Conservation (phyloP, 2,797 vertebrate genomes). For the Tinamus major region DNA sequence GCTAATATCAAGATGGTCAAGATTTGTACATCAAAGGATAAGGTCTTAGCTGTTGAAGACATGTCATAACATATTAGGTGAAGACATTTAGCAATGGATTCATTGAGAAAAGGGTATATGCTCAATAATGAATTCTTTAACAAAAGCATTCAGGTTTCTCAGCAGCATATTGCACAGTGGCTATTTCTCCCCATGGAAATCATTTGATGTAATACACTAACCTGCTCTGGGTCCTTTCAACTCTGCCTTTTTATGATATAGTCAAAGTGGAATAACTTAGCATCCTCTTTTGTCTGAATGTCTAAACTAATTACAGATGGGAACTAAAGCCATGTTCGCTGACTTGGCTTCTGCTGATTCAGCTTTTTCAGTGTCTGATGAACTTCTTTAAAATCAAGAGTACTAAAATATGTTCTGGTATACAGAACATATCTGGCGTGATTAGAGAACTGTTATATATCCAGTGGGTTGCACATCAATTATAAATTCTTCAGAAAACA, state of each 20-base stretch:
- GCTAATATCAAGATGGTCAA: neutral
- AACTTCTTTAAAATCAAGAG: constrained; percentile 26
- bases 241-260: constrained; percentile 17
- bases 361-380: neutral
- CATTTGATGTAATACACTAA: neutral
- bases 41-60: neutral
- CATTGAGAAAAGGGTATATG: neutral
- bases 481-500: neutral
- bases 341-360: constrained; percentile 16
- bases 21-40: neutral
- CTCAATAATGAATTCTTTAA: neutral
- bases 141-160: neutral
- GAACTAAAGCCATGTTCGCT: neutral
- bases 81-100: neutral
- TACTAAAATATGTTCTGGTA: neutral
- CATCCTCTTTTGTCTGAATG: constrained; percentile 22
- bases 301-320: constrained; percentile 27
- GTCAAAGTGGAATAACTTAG: constrained; percentile 16
- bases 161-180: neutral
- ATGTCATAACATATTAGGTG: neutral
- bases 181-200: constrained; percentile 26
- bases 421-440: neutral
- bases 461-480: neutral
- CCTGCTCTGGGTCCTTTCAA: constrained; percentile 26
- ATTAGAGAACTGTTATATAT: neutral